phyloP scores from a whole-genome alignment of 2,888 invertebrate species.

The Imbricaverruca yamaguchii region DNA sequence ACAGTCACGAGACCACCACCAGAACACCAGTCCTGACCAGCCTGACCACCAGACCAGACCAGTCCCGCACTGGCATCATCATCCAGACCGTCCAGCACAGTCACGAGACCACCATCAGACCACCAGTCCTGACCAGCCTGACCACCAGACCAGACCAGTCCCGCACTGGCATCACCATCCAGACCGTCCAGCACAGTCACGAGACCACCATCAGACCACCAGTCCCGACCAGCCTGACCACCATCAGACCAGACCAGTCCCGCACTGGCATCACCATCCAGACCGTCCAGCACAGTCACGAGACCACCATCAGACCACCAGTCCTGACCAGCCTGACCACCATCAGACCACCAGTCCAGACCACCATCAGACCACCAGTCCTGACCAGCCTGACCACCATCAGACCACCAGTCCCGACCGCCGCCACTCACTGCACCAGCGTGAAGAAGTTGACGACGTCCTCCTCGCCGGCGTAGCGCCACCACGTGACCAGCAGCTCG shows the following conservation, averaged over 20 bases:
- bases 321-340: too few relatives aligned
- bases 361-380: too few relatives aligned
- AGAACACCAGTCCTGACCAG: too few relatives aligned
- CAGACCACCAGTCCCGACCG: slow-evolving; percentile 25
- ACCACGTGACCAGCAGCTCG: slow-evolving; percentile 81
- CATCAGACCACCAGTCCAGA: slow-evolving; percentile 19
- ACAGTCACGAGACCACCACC: too few relatives aligned
- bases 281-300: slow-evolving; percentile 14
- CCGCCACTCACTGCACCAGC: slow-evolving; percentile 62
- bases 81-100: slow-evolving; percentile 9
- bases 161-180: slow-evolving; percentile 5
- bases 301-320: too few relatives aligned
- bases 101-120: too few relatives aligned
- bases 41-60: too few relatives aligned
- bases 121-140: too few relatives aligned
- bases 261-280: slow-evolving; percentile 5
- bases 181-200: slow-evolving; percentile 15
- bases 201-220: too few relatives aligned
- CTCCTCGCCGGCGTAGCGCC: slow-evolving; percentile 51
- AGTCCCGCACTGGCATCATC: too few relatives aligned
- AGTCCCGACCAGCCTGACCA: too few relatives aligned
- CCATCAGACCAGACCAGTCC: slow-evolving; percentile 16
- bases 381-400: too few relatives aligned
- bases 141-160: slow-evolving; percentile 19
- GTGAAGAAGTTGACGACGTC: slow-evolving; percentile 79